These are phyloP conservation scores for Tragelaphus scriptus DNA, from an alignment of 2,113 vertebrate species.

Conservation along the genomic window DNA sequence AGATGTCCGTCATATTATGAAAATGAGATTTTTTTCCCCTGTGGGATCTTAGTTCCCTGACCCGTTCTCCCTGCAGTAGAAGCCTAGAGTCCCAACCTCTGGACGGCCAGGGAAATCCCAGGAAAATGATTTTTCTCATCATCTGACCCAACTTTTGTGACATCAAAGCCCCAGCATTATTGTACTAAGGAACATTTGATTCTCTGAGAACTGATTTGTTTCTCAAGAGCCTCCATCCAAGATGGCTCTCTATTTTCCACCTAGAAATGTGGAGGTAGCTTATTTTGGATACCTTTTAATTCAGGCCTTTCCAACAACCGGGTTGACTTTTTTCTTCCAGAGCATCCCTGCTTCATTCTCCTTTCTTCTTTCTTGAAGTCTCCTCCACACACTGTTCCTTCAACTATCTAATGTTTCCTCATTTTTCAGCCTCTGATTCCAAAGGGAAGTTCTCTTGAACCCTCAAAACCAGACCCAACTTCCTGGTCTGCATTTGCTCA, in stretches of 20 bases:
- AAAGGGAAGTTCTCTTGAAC: not conserved
- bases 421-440: not conserved
- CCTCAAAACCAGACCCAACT: not conserved
- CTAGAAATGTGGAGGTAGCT: not conserved
- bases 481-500: not conserved
- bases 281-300: not conserved
- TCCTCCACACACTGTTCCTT: not conserved
- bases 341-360: not conserved
- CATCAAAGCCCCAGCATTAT: not conserved
- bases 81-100: not conserved
- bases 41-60: not conserved
- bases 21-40: not conserved
- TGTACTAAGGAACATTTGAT: not conserved
- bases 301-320: not conserved
- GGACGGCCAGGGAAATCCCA: not conserved
- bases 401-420: not conserved
- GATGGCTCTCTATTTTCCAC: not conserved
- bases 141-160: not conserved
- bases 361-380: not conserved
- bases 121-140: not conserved
- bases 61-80: not conserved
- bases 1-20: not conserved
- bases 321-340: not conserved
- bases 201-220: not conserved
- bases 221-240: not conserved